phyloP scores from a whole-genome alignment of 1,140 invertebrate species.

The Bombus superbus region DNA sequence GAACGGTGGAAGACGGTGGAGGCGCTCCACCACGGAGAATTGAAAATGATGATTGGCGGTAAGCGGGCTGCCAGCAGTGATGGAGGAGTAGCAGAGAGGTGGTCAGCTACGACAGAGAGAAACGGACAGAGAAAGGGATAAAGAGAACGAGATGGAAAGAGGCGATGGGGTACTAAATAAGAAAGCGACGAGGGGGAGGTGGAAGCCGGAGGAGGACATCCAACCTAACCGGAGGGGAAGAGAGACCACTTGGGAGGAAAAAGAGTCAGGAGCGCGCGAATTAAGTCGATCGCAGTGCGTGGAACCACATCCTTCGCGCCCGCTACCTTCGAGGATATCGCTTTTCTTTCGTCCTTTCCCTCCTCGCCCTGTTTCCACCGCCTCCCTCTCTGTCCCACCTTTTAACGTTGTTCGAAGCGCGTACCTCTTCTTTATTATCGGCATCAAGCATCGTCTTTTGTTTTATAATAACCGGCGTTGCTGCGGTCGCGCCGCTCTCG shows the following conservation, averaged over 20 bases:
- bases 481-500: constrained; percentile 76
- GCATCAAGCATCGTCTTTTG: constrained; percentile 80
- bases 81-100: constrained; percentile 44
- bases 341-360: constrained; percentile 73
- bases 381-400: constrained; percentile 55
- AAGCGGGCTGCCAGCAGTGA: constrained; percentile 69
- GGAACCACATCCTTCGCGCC: constrained; percentile 82
- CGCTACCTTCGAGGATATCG: constrained; percentile 76
- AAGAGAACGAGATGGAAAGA: constrained; percentile 17
- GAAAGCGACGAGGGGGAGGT: constrained; percentile 58
- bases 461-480: constrained; percentile 80
- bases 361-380: background rate
- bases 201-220: constrained; percentile 64
- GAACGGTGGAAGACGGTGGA: constrained; percentile 34
- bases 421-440: constrained; percentile 81
- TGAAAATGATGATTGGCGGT: constrained; percentile 81
- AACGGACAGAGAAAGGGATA: background rate
- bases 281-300: constrained; percentile 82
- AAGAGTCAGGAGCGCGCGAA: constrained; percentile 78
- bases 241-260: constrained; percentile 67
- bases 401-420: constrained; percentile 60
- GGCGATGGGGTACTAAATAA: constrained; percentile 64
- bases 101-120: constrained; percentile 6
- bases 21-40: constrained; percentile 77
- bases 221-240: constrained; percentile 40